Percentiles rank a stretch among this genome's conserved stretches.
phyloP scores from a whole-genome alignment of 2,797 vertebrate species.

The Pelochelys cantorii region DNA sequence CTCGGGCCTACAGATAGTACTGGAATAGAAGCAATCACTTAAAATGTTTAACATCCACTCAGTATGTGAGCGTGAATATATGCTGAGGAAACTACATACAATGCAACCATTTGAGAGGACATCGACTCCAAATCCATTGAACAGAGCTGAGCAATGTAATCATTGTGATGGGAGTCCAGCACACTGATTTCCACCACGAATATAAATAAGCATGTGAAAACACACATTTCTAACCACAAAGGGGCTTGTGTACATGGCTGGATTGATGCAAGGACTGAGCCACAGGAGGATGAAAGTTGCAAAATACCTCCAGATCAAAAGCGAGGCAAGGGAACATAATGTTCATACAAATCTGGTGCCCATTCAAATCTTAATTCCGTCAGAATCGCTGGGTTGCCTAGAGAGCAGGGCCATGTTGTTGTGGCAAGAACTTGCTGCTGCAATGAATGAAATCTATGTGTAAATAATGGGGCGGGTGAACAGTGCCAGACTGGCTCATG shows the following conservation, averaged over 20 bases:
- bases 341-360: neutral
- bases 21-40: rapidly evolving
- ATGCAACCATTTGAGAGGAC: neutral
- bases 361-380: neutral
- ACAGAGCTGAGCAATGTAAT: neutral
- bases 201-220: constrained; percentile 24
- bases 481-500: neutral
- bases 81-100: neutral
- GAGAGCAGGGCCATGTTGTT: neutral
- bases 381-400: neutral
- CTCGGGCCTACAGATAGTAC: neutral
- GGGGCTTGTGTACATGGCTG: neutral
- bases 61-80: neutral
- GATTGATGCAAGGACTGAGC: neutral
- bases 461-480: neutral
- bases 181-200: neutral
- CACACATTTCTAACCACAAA: neutral
- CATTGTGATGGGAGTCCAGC: neutral
- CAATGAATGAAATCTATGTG: neutral
- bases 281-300: neutral
- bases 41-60: neutral
- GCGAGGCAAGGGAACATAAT: constrained; percentile 17
- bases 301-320: neutral
- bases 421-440: neutral
- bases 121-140: neutral